phyloP scores from a whole-genome alignment of 2,888 invertebrate species.

The Rhodophaea formosa region DNA sequence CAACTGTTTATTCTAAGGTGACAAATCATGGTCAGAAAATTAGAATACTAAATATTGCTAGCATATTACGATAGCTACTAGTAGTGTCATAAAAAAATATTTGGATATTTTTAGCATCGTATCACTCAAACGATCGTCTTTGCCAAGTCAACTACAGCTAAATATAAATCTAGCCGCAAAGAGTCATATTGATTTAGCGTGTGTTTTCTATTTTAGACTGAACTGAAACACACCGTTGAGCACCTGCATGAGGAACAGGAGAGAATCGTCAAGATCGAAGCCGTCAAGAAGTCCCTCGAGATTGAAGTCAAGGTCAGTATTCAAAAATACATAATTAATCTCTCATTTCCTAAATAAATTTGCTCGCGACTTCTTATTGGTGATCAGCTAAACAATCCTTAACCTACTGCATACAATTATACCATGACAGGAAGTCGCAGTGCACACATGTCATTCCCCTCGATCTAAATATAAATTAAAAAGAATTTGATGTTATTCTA shows the following conservation, averaged over 20 bases:
- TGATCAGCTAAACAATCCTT: no score
- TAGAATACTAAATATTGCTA: not conserved
- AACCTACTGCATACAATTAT: no score
- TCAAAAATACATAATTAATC: not conserved
- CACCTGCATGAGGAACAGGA: conserved; percentile 97
- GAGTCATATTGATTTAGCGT: not conserved
- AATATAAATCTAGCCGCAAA: conserved; percentile 1
- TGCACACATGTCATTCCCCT: no score
- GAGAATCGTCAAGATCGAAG: conserved; percentile 97
- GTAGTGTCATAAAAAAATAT: not conserved
- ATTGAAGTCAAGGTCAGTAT: conserved; percentile 92
- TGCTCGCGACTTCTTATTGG: no score
- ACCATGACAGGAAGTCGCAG: no score
- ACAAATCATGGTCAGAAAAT: not conserved
- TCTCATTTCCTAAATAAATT: no score
- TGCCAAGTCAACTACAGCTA: conserved; percentile 13
- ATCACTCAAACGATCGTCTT: conserved; percentile 7
- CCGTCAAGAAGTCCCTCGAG: conserved; percentile 98
- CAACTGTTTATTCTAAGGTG: not conserved
- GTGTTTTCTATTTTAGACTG: conserved; percentile 80
- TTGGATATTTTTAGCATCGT: conserved; percentile 6
- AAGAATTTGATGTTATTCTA: no score
- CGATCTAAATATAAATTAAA: no score
- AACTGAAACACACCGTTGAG: conserved; percentile 96
- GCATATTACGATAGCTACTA: not conserved